phyloP scores from a whole-genome alignment of 2,888 invertebrate genomes.

The Clunio marinus region DNA sequence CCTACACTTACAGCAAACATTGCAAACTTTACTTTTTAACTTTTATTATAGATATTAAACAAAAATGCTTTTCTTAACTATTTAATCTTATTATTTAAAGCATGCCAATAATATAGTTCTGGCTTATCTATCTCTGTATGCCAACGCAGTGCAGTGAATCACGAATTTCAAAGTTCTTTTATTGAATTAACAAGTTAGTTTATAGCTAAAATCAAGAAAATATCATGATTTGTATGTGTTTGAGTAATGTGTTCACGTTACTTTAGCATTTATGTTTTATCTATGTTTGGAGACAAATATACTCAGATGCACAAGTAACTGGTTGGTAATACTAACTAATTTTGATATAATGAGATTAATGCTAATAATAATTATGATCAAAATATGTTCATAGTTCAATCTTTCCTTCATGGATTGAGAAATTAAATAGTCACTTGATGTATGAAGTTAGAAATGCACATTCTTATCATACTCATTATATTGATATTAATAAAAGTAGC shows the following conservation, averaged over 20 bases:
- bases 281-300: constrained; percentile 8
- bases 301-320: constrained; percentile 32
- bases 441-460: too few relatives aligned
- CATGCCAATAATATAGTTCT: constrained; percentile 39
- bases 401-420: too few relatives aligned
- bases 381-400: too few relatives aligned
- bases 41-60: constrained; percentile 21
- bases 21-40: constrained; percentile 18
- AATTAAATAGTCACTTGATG: too few relatives aligned
- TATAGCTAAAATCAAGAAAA: constrained; percentile 4
- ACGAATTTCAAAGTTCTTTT: constrained; percentile 38
- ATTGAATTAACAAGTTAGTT: constrained; percentile 39
- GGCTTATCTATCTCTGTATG: constrained; percentile 39
- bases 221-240: not conserved
- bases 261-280: not conserved
- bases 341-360: not conserved
- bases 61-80: constrained; percentile 30
- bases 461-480: not conserved
- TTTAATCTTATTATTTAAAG: constrained; percentile 39
- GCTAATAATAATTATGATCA: not conserved
- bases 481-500: not conserved
- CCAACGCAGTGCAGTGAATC: constrained; percentile 38
- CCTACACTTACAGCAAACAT: constrained; percentile 37
- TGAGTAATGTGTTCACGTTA: constrained; percentile 5
- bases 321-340: too few relatives aligned